Evolutionary conservation across 1,140 invertebrate species (phyloP).

Genomic region (Thalassaphorura encarpata): DNA sequence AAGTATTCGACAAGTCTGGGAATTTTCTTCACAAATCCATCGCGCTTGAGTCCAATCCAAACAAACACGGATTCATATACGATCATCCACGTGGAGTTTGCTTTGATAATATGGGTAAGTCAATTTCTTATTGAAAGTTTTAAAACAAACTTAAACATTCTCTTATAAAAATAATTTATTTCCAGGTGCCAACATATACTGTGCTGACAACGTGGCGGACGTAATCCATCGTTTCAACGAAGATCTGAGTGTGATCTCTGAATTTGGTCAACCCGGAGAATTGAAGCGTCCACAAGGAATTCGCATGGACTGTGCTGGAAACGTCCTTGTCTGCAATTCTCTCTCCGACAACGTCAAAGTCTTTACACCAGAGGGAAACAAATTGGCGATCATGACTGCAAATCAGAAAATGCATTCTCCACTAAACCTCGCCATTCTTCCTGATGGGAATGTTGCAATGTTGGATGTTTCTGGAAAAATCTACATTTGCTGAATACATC

Average conservation of each 20-base stretch:
- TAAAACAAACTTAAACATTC: background rate
- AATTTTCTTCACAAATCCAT: slow-evolving; percentile 1
- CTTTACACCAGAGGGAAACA: too few relatives aligned
- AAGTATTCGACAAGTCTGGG: background rate
- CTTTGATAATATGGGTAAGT: slow-evolving; percentile 2
- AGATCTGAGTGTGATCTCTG: background rate
- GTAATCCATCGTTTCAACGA: background rate
- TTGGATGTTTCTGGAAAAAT: too few relatives aligned
- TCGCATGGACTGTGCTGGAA: slow-evolving; percentile 1
- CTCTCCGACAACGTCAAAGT: too few relatives aligned
- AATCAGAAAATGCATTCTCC: too few relatives aligned
- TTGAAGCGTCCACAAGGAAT: slow-evolving; percentile 4
- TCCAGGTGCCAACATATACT: background rate
- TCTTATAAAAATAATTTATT: background rate
- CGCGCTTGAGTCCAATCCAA: slow-evolving; percentile 1
- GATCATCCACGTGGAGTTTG: slow-evolving; percentile 2
- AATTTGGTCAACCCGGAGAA: background rate
- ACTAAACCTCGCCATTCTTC: too few relatives aligned
- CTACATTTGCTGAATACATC: too few relatives aligned
- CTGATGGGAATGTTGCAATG: too few relatives aligned
- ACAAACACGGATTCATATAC: background rate
- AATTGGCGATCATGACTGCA: too few relatives aligned
- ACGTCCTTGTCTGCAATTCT: slow-evolving; percentile 3
- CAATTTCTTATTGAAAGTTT: background rate
- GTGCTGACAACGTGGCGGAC: background rate